phyloP scores from a whole-genome alignment of 2,113 vertebrate genomes.

The Aspidoscelis tigris region DNA sequence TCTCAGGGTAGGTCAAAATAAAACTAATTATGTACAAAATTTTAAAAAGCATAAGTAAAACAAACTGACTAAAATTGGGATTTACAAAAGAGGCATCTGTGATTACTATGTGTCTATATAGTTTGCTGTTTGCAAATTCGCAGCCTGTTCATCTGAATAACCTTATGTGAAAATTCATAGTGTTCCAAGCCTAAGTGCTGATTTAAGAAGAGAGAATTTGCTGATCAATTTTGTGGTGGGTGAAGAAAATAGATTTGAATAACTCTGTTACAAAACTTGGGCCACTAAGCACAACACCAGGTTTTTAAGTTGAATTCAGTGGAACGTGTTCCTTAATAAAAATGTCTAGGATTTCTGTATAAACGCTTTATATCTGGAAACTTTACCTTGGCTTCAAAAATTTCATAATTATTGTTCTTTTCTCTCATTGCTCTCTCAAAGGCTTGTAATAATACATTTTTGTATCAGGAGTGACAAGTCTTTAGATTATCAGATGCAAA shows the following conservation, averaged over 20 bases:
- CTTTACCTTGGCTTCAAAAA: neutral
- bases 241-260: neutral
- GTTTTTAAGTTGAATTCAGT: neutral
- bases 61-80: no score
- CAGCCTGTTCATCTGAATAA: neutral
- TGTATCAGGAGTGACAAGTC: neutral
- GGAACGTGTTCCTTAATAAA: neutral
- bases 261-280: neutral
- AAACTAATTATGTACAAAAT: no score
- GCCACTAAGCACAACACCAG: neutral
- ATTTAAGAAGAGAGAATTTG: no score
- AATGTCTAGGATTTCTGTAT: neutral
- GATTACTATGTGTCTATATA: no score
- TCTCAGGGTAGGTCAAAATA: no score
- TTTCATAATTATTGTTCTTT: neutral
- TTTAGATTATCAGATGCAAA: neutral
- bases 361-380: neutral
- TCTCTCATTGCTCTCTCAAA: neutral
- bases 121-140: no score
- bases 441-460: neutral
- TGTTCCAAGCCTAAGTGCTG: no score
- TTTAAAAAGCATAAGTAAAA: no score
- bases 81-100: no score
- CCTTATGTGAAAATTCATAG: no score
- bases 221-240: no score